These are phyloP conservation scores for Bos indicus DNA, from an alignment of 2,113 vertebrate genomes.

Conservation along the genomic window DNA sequence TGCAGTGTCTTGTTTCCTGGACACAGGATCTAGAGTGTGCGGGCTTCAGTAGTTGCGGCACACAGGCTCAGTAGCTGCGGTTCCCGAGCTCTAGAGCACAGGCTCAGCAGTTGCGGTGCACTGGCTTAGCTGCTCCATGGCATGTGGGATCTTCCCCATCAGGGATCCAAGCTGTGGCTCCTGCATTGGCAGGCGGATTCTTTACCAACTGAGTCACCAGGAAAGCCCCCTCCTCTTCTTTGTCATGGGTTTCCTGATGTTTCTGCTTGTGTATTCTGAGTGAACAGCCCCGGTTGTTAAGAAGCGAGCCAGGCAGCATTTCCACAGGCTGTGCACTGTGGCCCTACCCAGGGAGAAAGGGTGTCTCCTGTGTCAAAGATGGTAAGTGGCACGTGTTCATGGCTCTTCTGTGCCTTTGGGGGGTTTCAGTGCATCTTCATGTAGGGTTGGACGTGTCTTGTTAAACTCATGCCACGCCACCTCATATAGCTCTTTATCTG, in stretches of 20 bases:
- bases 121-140: not conserved
- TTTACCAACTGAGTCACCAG: not conserved
- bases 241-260: not conserved
- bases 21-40: not conserved
- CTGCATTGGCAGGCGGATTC: not conserved
- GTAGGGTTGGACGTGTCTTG: rapidly evolving
- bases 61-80: not conserved
- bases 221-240: not conserved
- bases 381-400: not conserved
- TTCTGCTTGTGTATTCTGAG: not conserved
- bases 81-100: not conserved
- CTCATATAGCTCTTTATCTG: not conserved
- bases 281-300: not conserved
- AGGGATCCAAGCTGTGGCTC: not conserved
- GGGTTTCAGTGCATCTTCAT: rapidly evolving
- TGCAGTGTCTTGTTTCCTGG: not conserved
- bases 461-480: rapidly evolving
- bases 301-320: too few relatives aligned
- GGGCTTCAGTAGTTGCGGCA: not conserved
- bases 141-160: not conserved
- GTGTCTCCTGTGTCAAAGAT: rapidly evolving
- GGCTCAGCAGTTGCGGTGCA: not conserved
- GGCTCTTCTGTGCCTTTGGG: not conserved
- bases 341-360: not conserved
- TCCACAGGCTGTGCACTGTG: too few relatives aligned